Percentiles rank a stretch among this genome's conserved stretches.
Evolutionary conservation across 2,888 invertebrate species (phyloP).

Genomic region (Amaurobius ferox): DNA sequence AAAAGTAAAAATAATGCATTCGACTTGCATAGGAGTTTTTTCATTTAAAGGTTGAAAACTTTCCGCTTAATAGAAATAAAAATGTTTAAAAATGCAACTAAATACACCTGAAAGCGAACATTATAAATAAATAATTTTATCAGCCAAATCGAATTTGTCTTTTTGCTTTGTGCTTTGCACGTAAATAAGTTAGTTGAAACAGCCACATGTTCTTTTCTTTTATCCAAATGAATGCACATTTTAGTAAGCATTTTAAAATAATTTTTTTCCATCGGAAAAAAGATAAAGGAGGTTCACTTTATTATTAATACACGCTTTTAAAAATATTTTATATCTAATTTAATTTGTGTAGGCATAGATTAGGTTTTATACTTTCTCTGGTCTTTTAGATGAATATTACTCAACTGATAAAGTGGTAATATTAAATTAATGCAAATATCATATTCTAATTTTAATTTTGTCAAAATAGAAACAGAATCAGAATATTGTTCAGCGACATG

Average conservation of each 20-base stretch:
- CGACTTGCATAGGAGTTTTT: neutral
- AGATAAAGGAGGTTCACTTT: neutral
- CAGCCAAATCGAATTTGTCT: neutral
- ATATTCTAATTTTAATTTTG: too few species aligned
- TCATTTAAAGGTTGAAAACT: neutral
- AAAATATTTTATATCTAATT: neutral
- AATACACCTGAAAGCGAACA: conserved; percentile 1
- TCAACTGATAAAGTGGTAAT: too few species aligned
- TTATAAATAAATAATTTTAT: conserved; percentile 10
- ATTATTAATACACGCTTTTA: conserved; percentile 3
- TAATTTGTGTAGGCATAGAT: too few species aligned
- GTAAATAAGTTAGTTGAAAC: neutral
- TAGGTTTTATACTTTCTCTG: too few species aligned
- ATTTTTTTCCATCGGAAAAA: neutral
- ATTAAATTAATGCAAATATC: too few species aligned
- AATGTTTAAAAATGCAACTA: neutral
- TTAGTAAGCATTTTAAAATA: neutral
- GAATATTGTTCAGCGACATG: too few species aligned
- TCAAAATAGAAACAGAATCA: too few species aligned
- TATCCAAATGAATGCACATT: neutral
- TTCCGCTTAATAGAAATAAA: neutral
- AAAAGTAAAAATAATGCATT: neutral
- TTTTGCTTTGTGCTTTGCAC: neutral
- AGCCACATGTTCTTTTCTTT: neutral
- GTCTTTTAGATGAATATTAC: too few species aligned